Base-by-base conservation (phyloP, 2,888 invertebrate species). In the Hecatera dysodea region DNA sequence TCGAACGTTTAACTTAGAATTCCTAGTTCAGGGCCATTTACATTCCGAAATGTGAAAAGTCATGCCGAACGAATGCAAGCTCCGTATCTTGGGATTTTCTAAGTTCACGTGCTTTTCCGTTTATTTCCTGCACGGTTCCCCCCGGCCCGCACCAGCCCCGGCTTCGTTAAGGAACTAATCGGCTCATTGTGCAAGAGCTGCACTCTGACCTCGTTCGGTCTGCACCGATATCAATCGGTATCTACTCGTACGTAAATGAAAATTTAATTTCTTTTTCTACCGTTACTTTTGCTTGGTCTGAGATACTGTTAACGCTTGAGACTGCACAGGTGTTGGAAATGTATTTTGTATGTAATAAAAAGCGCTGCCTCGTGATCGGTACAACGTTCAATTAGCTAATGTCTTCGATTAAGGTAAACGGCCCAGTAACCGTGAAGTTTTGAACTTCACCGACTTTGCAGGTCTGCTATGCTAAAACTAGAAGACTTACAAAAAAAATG, bases 141-240 rank as follows among this genome's bases (percentile, higher is more conserved):
- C 55, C 67, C 78, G 79, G 76, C 65, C 71, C 74, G 81, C 80
- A 80, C 83, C 82, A 75, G 81, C 70, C 71, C 73, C 73, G 84
- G 87, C 80, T 92, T 92, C 91, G 90, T 92, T 92, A 91, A 88
- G 86, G 87, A 89, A 89, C 89, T 91, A 92, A 93, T 92, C 90
- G 90, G 90, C 88, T 90, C 90, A 90, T 91, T 92, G 91, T 92
- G 90, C 88, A 87, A 79, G 76, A 82, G 75, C 86, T 90, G 89
- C 90, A 90, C 88, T 89, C 87, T 89, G 89, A 88, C 89, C 90
- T 86, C 84, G 80, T 88, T 88, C 85, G 80, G 85, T 85, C 84
- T 80, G 76, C 81, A 81, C 77, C 78, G 80, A 81, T 82, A 81
- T 72, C 84, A 83, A 74, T 61, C 68, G 69, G 63, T 66, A 76